Evolutionary conservation across 2,888 invertebrate genomes (phyloP), one percentile per base, ranked within the genome.

Genomic region (Syrista parreyssii): DNA sequence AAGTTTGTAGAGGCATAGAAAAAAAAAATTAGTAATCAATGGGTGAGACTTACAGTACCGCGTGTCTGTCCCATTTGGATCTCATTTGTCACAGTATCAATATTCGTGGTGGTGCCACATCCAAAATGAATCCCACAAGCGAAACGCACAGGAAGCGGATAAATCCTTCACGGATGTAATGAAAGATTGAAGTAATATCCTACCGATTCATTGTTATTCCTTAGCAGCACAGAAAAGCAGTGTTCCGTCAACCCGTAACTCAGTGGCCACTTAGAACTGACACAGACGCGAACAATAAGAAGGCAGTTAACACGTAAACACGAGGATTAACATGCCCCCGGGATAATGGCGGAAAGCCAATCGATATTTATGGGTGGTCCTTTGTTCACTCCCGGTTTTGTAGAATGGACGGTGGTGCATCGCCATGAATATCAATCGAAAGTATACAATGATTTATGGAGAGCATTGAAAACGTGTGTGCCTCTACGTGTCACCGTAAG

Each of bases 181-280:
- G 33, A 23, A 30, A n/a, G 15, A 31, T 31, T 15, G 71, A 32
- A 23, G 23, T 12, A 34, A 74, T 74, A 74, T 74, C 36, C 74
- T 74, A 34, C 74, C 74, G 74, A 34, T 34, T 74, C 33, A 74
- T 74, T 74, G 74, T 74, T 35, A 74, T 74, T 32, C 74, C 74
- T 33, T 23, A 23, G 35, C 35, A 35, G n/a, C 36, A 30, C 31
- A 30, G 12, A 4, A 31, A 33, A 31, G 71, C 71, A 31, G 71
- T 33, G 71, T 71, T 33, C 31, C 31, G 78, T 78, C 75, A 55
- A 55, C 72, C 68, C 78, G 75, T 78, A 78, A 78, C 72, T 78
- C 75, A 75, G 77, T 71, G 71, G 75, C 77, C 77, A 75, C 77
- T 77, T 77, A 77, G 77, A 77, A 77, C 69, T 75, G 74, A 77